Evolutionary conservation across 2,113 vertebrate species (phyloP).

Genomic region (Periophthalmus modestus): DNA sequence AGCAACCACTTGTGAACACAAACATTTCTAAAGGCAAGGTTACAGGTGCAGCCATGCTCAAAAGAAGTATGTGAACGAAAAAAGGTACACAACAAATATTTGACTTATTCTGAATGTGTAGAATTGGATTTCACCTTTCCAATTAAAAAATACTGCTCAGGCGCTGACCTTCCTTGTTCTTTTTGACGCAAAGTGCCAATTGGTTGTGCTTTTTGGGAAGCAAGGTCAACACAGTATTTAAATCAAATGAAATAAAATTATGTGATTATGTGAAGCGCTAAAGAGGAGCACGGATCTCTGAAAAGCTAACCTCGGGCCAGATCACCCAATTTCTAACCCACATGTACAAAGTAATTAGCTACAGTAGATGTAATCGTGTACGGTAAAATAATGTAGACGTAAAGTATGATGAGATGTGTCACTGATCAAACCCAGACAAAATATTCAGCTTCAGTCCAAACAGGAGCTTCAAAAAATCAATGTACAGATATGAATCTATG

Average conservation of each 20-base stretch:
- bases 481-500: background rate
- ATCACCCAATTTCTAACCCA: background rate
- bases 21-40: conserved; percentile 37
- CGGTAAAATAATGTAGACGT: background rate
- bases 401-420: background rate
- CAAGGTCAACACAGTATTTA: conserved; percentile 27
- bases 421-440: background rate
- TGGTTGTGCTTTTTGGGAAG: conserved; percentile 46
- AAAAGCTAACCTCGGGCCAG: conserved; percentile 2
- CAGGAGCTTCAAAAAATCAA: background rate
- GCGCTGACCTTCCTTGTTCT: conserved; percentile 35
- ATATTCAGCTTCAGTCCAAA: background rate
- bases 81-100: conserved; percentile 34
- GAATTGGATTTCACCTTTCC: conserved; percentile 30
- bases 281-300: conserved; percentile 8
- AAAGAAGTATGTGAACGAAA: conserved; percentile 15
- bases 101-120: conserved; percentile 18
- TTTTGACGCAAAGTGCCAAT: conserved; percentile 21
- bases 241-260: conserved; percentile 31
- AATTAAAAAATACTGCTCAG: conserved; percentile 28
- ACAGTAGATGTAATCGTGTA: background rate
- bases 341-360: background rate
- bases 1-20: conserved; percentile 26
- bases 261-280: conserved; percentile 13
- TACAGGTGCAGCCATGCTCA: conserved; percentile 35